Evolutionary conservation across 2,113 vertebrate genomes (phyloP).

Genomic region (Melanerpes formicivorus): DNA sequence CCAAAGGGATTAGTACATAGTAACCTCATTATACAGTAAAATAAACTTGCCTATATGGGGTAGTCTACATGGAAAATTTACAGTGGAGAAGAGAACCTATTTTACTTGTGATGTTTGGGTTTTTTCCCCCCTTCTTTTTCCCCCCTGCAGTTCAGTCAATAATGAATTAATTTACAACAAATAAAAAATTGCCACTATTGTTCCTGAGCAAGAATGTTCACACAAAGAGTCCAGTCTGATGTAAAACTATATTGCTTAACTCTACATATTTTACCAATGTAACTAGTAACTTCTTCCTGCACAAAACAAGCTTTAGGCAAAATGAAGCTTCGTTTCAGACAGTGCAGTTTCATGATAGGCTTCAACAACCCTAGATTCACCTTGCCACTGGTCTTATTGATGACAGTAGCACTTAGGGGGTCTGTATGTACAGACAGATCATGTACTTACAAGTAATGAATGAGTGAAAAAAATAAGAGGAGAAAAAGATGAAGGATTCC

Average conservation of each 20-base stretch:
- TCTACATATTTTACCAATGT: neutral
- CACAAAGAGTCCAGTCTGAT: neutral
- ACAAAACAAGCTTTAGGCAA: neutral
- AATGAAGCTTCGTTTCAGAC: neutral
- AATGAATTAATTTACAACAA: neutral
- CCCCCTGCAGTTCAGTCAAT: neutral
- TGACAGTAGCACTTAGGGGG: neutral
- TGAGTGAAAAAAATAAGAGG: neutral
- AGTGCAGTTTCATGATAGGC: neutral
- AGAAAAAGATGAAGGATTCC: neutral
- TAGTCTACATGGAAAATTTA: slow-evolving; percentile 35
- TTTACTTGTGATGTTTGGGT: neutral
- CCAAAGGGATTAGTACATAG: slow-evolving; percentile 57
- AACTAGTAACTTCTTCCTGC: neutral
- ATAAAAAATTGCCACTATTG: neutral
- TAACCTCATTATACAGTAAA: slow-evolving; percentile 66
- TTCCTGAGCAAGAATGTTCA: neutral
- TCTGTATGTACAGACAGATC: neutral
- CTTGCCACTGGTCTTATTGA: neutral
- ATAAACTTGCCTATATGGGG: slow-evolving; percentile 46
- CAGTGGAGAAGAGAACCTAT: neutral
- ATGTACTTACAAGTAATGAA: neutral
- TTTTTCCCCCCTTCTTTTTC: accelerated
- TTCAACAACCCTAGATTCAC: neutral
- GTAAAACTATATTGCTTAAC: neutral